Base-by-base conservation (phyloP, 1,140 invertebrate species). In the Augochlora pura region DNA sequence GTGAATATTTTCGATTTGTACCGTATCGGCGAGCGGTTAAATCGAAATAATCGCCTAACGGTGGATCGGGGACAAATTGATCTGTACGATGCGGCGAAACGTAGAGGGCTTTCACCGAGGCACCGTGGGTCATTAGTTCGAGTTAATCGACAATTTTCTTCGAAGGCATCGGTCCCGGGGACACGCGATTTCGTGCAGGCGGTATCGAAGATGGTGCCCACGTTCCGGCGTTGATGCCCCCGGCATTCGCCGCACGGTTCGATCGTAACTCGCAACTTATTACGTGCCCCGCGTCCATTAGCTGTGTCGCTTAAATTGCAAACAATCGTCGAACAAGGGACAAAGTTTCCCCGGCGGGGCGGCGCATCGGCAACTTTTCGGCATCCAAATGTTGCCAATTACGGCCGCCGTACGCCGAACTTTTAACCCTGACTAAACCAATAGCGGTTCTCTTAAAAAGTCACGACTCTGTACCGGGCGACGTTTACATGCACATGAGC, bases 341-440 rank as follows among this genome's bases (percentile, higher is more conserved):
- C 82, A 73, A 85, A 82, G 57, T 82, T 80, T 6, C 46, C 16
- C 42, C 27, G 16, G 21, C n/a, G n/a, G n/a, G n/a, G n/a, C n/a
- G 5, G 25, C 63, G 38, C 42, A 76, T 74, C 78, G 76, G 77
- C 79, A 74, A 85, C 60, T 82, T 87, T 69, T 25, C 42, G 46
- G 54, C 76, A 83, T 75, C 78, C 86, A 86, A 88, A 86, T 82
- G 78, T 65, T 65, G 64, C 79, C 76, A 88, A 87, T 87, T 88
- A 86, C 70, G 16, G 10, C 62, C 72, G 59, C 59, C 60, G 27
- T 25, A 18, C 72, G 32, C n/a, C n/a, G 69, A 86, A 83, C 80
- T 83, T 86, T 83, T 74, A 77, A 86, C 60, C 49, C 64, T 69
- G 69, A 75, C 85, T 77, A 18, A 67, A 77, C 73, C 80, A 39